These are phyloP conservation scores for Phenganax stokvisi DNA, from an alignment of 92 coral and sea anemone species.

Conservation along the genomic window DNA sequence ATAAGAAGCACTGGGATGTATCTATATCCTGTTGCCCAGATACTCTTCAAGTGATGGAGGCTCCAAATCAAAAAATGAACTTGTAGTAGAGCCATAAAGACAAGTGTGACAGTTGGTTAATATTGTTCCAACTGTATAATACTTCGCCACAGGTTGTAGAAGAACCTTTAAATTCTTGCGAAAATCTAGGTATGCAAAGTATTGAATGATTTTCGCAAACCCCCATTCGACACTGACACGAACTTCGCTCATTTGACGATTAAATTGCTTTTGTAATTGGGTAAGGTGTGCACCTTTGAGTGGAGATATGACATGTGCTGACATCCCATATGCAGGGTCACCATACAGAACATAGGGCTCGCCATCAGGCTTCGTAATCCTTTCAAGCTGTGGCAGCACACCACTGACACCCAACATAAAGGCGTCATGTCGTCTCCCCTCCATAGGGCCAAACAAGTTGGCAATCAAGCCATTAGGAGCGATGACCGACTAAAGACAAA, in stretches of 20 bases:
- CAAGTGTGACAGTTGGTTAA: slow-evolving; percentile 39
- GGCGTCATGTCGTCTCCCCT: slow-evolving; percentile 40
- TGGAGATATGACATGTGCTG: slow-evolving; percentile 50
- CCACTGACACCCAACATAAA: slow-evolving; percentile 46
- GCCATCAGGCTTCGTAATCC: slow-evolving; percentile 39
- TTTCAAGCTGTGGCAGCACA: slow-evolving; percentile 41
- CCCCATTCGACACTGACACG: slow-evolving; percentile 33
- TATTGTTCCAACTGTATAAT: slow-evolving; percentile 21
- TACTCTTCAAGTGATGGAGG: slow-evolving; percentile 56
- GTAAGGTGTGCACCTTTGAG: slow-evolving; percentile 49
- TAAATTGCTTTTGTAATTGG: slow-evolving; percentile 12
- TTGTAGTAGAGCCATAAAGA: slow-evolving; percentile 36
- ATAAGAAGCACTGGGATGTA: neutral
- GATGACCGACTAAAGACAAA: slow-evolving; percentile 26
- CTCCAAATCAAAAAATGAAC: slow-evolving; percentile 46
- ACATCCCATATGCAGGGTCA: slow-evolving; percentile 46
- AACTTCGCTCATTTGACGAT: slow-evolving; percentile 26
- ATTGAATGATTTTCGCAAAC: slow-evolving; percentile 24
- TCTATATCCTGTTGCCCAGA: slow-evolving; percentile 27
- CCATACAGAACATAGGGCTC: slow-evolving; percentile 39
- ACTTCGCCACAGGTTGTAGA: slow-evolving; percentile 34
- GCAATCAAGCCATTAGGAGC: slow-evolving; percentile 46
- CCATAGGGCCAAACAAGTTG: slow-evolving; percentile 41
- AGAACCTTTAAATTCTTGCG: slow-evolving; percentile 25
- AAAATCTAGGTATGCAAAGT: slow-evolving; percentile 28